Percentiles rank a stretch among this genome's conserved stretches.
These are phyloP conservation scores for Rotaria magnacalcarata DNA, from an alignment of 2,888 invertebrate genomes.

Conservation along the genomic window DNA sequence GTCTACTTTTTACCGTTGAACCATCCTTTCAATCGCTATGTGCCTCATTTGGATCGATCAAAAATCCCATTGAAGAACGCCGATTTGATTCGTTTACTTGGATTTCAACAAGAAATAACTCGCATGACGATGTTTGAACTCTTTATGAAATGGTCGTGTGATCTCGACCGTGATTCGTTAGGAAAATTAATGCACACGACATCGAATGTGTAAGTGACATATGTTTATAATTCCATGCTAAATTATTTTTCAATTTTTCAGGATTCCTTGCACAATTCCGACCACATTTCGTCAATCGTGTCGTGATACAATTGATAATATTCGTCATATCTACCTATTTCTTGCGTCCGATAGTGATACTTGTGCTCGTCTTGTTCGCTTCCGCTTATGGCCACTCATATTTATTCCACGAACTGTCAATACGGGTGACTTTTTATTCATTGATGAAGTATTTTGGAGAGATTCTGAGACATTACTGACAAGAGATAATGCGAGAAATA, in stretches of 20 bases:
- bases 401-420: no score
- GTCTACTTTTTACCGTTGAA: not conserved
- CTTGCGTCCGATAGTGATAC: not conserved
- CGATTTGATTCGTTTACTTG: not conserved
- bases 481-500: no score
- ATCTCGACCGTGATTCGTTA: not conserved
- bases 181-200: not conserved
- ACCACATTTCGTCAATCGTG: not conserved
- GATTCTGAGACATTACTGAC: not conserved
- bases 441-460: no score
- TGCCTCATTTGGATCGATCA: not conserved
- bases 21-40: not conserved
- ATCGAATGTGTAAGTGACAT: no score
- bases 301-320: not conserved
- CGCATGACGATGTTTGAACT: not conserved
- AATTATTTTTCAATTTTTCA: not conserved
- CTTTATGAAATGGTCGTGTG: conserved; percentile 22
- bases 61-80: not conserved
- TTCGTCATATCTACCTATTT: not conserved
- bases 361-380: no score
- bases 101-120: not conserved
- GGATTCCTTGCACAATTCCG: not conserved
- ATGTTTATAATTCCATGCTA: no score
- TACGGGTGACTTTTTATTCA: no score
- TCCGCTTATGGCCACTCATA: no score